These are phyloP conservation scores for Anaspis maculata DNA, from an alignment of 2,888 invertebrate species.

Conservation along the genomic window DNA sequence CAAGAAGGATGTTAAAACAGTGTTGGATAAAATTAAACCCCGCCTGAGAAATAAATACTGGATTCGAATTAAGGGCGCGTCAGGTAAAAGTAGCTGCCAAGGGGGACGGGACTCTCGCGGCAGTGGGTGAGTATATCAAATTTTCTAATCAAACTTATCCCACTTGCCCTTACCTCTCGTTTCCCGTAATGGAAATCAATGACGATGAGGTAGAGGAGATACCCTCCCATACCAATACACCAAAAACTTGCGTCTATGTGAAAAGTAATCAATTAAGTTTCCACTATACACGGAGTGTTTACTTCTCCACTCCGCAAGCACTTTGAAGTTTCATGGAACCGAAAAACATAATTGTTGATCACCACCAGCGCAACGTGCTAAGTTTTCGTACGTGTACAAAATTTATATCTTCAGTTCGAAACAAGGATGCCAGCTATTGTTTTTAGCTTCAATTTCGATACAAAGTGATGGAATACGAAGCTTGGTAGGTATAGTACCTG, in stretches of 20 bases:
- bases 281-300: constrained; percentile 6
- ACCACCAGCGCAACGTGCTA: too few species aligned
- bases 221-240: constrained; percentile 2
- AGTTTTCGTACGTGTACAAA: too few species aligned
- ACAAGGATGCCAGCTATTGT: too few species aligned
- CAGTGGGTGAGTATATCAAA: constrained; percentile 8
- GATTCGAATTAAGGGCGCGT: constrained; percentile 32
- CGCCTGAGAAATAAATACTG: constrained; percentile 37
- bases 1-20: constrained; percentile 35
- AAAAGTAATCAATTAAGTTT: constrained; percentile 10
- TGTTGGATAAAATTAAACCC: constrained; percentile 37
- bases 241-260: constrained; percentile 1
- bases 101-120: not conserved
- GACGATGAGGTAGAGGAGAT: constrained; percentile 2
- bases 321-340: constrained; percentile 2
- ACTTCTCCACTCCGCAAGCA: constrained; percentile 3
- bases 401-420: too few species aligned
- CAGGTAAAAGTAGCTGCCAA: constrained; percentile 7
- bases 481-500: too few species aligned
- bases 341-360: too few species aligned
- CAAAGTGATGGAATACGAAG: too few species aligned
- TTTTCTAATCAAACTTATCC: constrained; percentile 11
- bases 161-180: not conserved
- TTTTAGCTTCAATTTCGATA: too few species aligned
- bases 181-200: constrained; percentile 5